phyloP scores from a whole-genome alignment of 2,888 invertebrate genomes.

The Caenorhabditis japonica region DNA sequence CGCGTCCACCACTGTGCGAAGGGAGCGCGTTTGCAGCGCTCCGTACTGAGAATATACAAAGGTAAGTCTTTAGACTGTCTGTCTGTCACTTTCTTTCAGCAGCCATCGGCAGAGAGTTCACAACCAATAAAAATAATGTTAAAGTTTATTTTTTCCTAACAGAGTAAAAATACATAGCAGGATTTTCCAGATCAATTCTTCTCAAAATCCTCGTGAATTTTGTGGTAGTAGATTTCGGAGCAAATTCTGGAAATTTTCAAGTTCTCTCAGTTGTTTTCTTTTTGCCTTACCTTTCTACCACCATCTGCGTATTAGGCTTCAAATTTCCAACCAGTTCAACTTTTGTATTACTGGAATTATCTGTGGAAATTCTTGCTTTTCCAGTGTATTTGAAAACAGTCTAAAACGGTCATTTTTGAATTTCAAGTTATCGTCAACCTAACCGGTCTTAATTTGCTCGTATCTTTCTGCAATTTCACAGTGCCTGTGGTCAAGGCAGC shows the following conservation, averaged over 20 bases:
- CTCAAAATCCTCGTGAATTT: constrained; percentile 10
- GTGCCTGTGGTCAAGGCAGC: constrained; percentile 3
- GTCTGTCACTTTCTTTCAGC: no score
- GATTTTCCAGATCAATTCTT: no score
- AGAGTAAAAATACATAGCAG: no score
- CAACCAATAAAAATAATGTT: constrained; percentile 1
- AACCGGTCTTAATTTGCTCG: not conserved
- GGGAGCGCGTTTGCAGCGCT: no score
- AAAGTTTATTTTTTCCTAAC: constrained; percentile 2
- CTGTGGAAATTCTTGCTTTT: constrained; percentile 8
- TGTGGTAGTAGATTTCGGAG: constrained; percentile 2
- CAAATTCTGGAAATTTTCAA: constrained; percentile 5
- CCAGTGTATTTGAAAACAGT: constrained; percentile 1
- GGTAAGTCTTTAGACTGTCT: no score
- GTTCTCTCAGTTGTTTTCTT: no score
- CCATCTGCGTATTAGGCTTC: not conserved
- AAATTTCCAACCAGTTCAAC: constrained; percentile 11
- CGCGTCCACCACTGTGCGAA: no score
- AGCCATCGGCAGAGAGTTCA: no score
- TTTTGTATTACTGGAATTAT: not conserved
- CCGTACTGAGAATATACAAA: no score
- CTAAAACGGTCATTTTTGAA: constrained; percentile 5
- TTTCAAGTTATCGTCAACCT: constrained; percentile 2
- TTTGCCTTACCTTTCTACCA: no score
- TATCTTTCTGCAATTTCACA: no score